Percentiles rank a stretch among this genome's conserved stretches.
These are phyloP conservation scores for Ctenoplectra terminalis DNA, from an alignment of 1,140 invertebrate genomes.

Conservation along the genomic window DNA sequence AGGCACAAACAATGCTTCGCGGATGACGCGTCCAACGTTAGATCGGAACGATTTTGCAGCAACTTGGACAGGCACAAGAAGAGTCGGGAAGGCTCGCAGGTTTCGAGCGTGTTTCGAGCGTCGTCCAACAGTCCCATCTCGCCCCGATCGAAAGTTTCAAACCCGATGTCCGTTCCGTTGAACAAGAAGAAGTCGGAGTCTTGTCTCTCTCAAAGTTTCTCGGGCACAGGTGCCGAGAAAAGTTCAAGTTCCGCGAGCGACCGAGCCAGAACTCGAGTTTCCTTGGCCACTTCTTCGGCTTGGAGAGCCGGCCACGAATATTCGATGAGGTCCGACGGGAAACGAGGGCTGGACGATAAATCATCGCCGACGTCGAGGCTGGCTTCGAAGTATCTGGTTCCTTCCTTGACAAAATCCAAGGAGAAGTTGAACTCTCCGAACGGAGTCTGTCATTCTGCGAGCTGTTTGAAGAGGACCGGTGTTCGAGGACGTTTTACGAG, in stretches of 20 bases:
- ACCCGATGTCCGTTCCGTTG: slow-evolving; percentile 28
- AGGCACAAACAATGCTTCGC: slow-evolving; percentile 86
- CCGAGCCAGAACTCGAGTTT: background rate
- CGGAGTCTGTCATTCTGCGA: background rate
- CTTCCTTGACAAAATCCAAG: background rate
- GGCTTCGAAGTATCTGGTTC: background rate
- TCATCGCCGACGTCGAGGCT: background rate
- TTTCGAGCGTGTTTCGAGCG: slow-evolving; percentile 39
- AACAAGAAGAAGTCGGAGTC: slow-evolving; percentile 69
- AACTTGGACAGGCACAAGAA: slow-evolving; percentile 83
- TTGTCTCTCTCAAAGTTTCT: slow-evolving; percentile 53
- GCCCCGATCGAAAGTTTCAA: slow-evolving; percentile 15
- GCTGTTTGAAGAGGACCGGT: slow-evolving; percentile 35
- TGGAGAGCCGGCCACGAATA: background rate
- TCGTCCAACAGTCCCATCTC: slow-evolving; percentile 25
- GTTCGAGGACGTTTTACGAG: slow-evolving; percentile 61
- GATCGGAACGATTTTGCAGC: slow-evolving; percentile 85
- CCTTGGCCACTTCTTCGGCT: background rate
- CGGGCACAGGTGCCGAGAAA: background rate
- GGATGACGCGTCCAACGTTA: slow-evolving; percentile 82
- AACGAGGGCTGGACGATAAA: background rate
- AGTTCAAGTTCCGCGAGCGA: background rate
- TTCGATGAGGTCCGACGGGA: background rate
- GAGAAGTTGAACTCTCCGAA: background rate
- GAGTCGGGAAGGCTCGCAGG: slow-evolving; percentile 79